Conservation (phyloP, 2,888 invertebrate genomes). For the Bembecia ichneumoniformis region DNA sequence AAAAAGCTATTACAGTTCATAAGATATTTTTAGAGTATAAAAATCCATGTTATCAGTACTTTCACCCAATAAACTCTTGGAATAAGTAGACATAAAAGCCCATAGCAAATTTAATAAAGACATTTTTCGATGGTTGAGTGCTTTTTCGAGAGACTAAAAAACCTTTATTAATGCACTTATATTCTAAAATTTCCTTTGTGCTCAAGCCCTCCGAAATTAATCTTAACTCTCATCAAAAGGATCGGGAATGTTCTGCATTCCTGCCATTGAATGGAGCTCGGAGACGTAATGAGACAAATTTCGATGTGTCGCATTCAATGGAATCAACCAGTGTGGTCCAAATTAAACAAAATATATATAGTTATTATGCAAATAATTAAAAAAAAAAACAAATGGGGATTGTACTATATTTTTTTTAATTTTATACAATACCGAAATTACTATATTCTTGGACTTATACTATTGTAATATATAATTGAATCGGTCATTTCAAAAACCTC, state of each 20-base stretch:
- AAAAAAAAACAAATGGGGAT: no score
- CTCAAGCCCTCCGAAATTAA: constrained; percentile 60
- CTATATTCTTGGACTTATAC: no score
- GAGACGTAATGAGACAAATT: constrained; percentile 34
- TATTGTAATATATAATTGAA: no score
- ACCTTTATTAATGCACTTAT: constrained; percentile 69
- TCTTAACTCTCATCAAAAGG: constrained; percentile 66
- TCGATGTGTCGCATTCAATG: constrained; percentile 49
- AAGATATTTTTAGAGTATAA: constrained; percentile 1
- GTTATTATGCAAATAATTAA: no score
- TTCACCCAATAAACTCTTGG: constrained; percentile 47
- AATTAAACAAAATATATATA: no score
- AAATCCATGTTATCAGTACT: constrained; percentile 39
- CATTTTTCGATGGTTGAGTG: constrained; percentile 54
- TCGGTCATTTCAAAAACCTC: no score
- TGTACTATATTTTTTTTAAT: no score
- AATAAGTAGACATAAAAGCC: constrained; percentile 54
- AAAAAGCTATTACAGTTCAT: no score
- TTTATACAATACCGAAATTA: no score
- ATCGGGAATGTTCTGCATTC: constrained; percentile 57
- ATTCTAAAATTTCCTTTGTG: constrained; percentile 68
- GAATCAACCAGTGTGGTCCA: constrained; percentile 34
- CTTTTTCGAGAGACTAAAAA: constrained; percentile 44
- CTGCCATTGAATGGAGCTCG: constrained; percentile 40
- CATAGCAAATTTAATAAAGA: constrained; percentile 62